These are phyloP conservation scores for Lampropteryx suffumata DNA, from an alignment of 2,888 invertebrate species.

Conservation along the genomic window DNA sequence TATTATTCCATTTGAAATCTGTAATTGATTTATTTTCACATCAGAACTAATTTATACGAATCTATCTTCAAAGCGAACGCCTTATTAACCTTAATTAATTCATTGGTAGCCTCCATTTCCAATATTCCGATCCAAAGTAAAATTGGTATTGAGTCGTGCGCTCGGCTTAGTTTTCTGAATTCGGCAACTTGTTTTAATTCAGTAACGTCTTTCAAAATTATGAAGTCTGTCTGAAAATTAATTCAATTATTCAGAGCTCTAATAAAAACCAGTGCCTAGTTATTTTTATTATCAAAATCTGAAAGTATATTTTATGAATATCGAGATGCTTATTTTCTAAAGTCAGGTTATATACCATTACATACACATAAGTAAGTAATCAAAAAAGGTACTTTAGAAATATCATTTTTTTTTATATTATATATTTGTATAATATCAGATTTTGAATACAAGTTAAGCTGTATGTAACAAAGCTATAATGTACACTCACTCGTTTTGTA, in stretches of 20 bases:
- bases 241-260: neutral
- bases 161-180: constrained; percentile 19
- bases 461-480: no score
- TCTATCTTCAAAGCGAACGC: constrained; percentile 34
- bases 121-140: constrained; percentile 41
- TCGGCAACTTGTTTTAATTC: constrained; percentile 25
- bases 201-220: constrained; percentile 46
- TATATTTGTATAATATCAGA: no score
- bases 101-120: constrained; percentile 39
- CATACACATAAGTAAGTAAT: no score
- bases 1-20: constrained; percentile 40
- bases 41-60: constrained; percentile 30
- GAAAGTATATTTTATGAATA: no score
- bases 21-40: constrained; percentile 43
- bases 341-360: no score
- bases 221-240: constrained; percentile 32
- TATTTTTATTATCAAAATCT: no score
- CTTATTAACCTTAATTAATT: constrained; percentile 50
- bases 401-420: no score
- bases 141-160: constrained; percentile 38
- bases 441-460: no score
- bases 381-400: no score
- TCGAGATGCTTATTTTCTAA: no score
- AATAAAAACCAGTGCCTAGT: no score
- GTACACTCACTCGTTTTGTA: constrained; percentile 10